These are phyloP conservation scores for Campoletis sonorensis DNA, from an alignment of 1,140 invertebrate species.

Conservation along the genomic window DNA sequence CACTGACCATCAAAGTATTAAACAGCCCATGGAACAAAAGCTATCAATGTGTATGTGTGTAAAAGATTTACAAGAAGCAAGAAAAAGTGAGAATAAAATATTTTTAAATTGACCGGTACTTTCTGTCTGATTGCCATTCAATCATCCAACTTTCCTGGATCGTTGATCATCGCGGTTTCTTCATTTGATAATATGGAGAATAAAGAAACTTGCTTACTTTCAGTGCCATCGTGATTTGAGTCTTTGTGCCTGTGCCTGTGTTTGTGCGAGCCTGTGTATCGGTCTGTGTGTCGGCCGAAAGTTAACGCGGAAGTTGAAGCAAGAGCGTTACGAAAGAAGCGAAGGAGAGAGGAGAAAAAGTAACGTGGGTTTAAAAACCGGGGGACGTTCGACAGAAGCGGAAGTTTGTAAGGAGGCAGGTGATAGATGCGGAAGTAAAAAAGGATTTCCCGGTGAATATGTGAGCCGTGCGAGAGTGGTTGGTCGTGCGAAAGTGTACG, in stretches of 20 bases:
- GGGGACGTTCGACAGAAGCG: background rate
- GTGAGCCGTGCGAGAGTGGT: conserved; percentile 19
- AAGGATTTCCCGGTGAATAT: conserved; percentile 33
- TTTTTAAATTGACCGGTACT: too few relatives aligned
- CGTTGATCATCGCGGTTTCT: too few relatives aligned
- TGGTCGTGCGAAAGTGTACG: background rate
- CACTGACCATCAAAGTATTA: background rate
- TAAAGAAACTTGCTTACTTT: too few relatives aligned
- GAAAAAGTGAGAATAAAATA: too few relatives aligned
- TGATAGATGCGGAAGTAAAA: background rate
- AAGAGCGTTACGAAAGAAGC: background rate
- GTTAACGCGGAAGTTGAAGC: conserved; percentile 8
- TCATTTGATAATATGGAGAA: too few relatives aligned
- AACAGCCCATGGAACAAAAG: background rate
- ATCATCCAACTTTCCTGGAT: too few relatives aligned
- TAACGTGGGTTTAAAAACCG: conserved; percentile 48
- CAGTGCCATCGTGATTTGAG: background rate
- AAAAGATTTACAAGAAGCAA: background rate
- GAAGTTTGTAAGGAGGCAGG: background rate
- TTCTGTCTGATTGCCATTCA: too few relatives aligned
- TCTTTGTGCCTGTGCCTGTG: background rate
- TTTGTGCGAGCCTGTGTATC: background rate
- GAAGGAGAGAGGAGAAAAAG: background rate
- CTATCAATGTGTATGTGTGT: background rate
- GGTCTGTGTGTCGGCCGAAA: background rate